Base-by-base conservation (phyloP, 2,888 invertebrate species). In the Willowsia nigromaculata region DNA sequence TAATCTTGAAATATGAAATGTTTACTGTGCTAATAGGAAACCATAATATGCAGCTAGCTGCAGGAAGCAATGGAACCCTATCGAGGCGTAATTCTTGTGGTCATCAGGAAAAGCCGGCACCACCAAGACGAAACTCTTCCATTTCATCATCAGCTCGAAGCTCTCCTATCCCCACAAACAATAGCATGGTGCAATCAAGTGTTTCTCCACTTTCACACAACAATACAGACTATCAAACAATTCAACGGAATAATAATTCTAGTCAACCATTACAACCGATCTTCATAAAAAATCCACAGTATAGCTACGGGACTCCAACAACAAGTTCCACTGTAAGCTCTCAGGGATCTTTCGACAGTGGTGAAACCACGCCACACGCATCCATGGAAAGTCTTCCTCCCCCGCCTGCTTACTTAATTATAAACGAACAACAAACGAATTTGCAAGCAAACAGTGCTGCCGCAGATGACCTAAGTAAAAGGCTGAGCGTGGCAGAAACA, bases 401-500 rank as follows among this genome's bases (percentile, higher is more conserved):
- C 0, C 97, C 97, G 18, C 97, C 97, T 0, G 96, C 96, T 0
- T 97, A 96, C 93, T 94, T 97, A n/a, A 94, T 97, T 85, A 94
- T 97, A 85, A 88, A 62, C 13, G 96, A 96, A 92, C 81, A 81
- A 18, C 53, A 53, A 25, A 15, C 74, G 27, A 25, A 47, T 25
- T n/a, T 43, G 15, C 47, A 22, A 7, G 47, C 62, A 56, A 50
- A 18, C 0, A 9, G 50, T 43, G 50, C 18, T 40, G 68, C 68
- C 18, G 90, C 92, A 82, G 91, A 91, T 59, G 91, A 91, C 59
- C 62, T 87, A 4, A 90, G 88, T 47, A 90, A 92, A 93, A 94
- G 95, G 78, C 95, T 96, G 53, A 96, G 96, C 93, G 97, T 98
- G 22, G 97, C 97, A 0, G 97, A 97, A 94, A 97, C 97, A 0